These are phyloP conservation scores for Sebastiscus tertius DNA, from an alignment of 2,797 vertebrate species.

Conservation along the genomic window DNA sequence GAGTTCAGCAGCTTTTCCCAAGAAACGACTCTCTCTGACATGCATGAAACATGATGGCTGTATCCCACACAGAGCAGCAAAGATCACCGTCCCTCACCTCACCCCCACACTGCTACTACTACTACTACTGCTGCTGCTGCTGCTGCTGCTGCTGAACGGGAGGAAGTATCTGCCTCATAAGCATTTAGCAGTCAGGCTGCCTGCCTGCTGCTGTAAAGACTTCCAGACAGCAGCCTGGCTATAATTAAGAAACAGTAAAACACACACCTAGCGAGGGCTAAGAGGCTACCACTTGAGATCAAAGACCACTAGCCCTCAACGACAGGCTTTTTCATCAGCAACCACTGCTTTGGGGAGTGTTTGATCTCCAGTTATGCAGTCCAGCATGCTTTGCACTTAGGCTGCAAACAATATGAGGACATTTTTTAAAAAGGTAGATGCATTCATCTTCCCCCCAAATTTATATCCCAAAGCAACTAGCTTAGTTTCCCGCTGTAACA, in stretches of 20 bases:
- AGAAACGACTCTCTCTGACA: slow-evolving; percentile 19
- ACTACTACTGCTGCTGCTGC: not conserved
- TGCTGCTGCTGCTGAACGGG: not conserved
- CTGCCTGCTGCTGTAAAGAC: slow-evolving; percentile 69
- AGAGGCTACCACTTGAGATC: slow-evolving; percentile 75
- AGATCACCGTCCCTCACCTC: not conserved
- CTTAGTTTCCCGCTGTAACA: not conserved
- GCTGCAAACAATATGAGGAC: slow-evolving; percentile 7
- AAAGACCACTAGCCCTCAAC: slow-evolving; percentile 65
- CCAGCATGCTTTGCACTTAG: slow-evolving; percentile 11
- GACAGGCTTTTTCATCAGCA: slow-evolving; percentile 64
- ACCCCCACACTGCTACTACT: slow-evolving; percentile 2
- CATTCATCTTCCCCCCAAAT: rapidly evolving
- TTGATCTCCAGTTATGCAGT: slow-evolving; percentile 49
- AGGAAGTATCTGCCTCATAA: slow-evolving; percentile 73
- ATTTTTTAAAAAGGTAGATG: not conserved
- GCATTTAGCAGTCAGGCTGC: slow-evolving; percentile 47
- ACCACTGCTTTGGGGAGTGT: slow-evolving; percentile 45
- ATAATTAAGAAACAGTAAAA: slow-evolving; percentile 83
- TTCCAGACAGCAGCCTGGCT: slow-evolving; percentile 78
- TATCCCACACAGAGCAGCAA: slow-evolving; percentile 24
- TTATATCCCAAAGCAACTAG: not conserved
- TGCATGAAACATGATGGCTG: slow-evolving; percentile 27
- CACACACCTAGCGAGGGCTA: slow-evolving; percentile 72
- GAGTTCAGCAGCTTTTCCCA: not conserved